phyloP scores from a whole-genome alignment of 2,113 vertebrate genomes.

The Euleptes europaea region DNA sequence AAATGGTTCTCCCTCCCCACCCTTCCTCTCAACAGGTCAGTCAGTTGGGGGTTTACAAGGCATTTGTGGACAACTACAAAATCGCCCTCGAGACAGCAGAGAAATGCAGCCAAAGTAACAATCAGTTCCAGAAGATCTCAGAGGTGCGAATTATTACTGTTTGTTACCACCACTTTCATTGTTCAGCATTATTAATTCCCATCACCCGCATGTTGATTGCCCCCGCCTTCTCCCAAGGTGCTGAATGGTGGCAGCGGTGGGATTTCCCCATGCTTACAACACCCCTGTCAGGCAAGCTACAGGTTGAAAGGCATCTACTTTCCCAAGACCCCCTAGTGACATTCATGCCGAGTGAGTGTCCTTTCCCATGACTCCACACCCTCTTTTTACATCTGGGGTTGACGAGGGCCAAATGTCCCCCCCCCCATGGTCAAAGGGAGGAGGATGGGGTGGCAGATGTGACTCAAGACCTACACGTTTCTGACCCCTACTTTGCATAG shows the following conservation, averaged over 20 bases:
- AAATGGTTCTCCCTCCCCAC: background rate
- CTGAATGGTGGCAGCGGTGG: background rate
- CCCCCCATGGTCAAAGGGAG: background rate
- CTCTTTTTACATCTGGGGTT: background rate
- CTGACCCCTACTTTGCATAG: background rate
- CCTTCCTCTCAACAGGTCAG: constrained; percentile 81
- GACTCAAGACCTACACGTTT: background rate
- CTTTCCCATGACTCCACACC: background rate
- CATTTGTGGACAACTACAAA: constrained; percentile 99
- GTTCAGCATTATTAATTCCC: background rate
- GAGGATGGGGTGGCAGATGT: background rate
- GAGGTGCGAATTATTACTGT: constrained; percentile 79
- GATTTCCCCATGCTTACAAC: background rate
- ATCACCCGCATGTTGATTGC: too few species aligned
- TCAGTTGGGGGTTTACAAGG: constrained; percentile 95
- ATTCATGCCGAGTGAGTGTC: background rate
- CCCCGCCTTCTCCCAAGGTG: too few species aligned
- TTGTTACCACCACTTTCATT: background rate
- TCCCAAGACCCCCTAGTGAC: background rate
- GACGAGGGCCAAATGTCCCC: too few species aligned
- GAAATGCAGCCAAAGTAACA: constrained; percentile 95
- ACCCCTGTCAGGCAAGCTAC: background rate
- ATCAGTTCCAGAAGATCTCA: constrained; percentile 95
- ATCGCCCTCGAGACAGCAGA: constrained; percentile 90
- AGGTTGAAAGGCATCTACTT: background rate